phyloP scores from a whole-genome alignment of 2,113 vertebrate genomes.

The Eurypyga helias region DNA sequence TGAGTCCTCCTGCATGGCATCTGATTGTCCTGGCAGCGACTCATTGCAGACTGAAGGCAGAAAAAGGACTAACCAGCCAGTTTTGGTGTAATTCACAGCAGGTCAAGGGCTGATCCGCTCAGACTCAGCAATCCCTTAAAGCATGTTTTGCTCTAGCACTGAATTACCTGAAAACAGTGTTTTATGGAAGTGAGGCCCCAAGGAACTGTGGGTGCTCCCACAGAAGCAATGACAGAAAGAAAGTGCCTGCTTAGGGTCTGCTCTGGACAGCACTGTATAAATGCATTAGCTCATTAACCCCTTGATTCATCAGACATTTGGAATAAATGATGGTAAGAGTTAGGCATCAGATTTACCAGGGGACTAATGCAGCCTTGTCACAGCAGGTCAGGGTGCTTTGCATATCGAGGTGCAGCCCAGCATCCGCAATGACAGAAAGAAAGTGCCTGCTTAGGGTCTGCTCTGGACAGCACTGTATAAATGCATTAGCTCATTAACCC shows the following conservation, averaged over 20 bases:
- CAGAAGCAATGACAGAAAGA: neutral
- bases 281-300: neutral
- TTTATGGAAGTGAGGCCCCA: neutral
- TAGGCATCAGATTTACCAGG: neutral
- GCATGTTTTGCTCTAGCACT: accelerated
- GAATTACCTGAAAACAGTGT: neutral
- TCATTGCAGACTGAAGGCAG: neutral
- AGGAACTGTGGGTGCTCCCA: neutral
- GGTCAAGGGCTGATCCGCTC: neutral
- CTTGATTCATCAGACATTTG: neutral
- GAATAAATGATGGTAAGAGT: neutral
- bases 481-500: neutral
- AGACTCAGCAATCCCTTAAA: neutral
- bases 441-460: neutral
- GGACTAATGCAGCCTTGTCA: neutral
- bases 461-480: neutral
- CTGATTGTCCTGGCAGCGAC: neutral
- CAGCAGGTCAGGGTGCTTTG: accelerated
- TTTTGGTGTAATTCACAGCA: neutral
- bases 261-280: neutral
- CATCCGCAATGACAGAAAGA: neutral
- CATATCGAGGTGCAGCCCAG: neutral
- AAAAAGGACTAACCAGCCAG: neutral
- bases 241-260: neutral
- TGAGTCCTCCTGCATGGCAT: neutral